Conservation (phyloP, 2,797 vertebrate genomes). For the Platalea minor region DNA sequence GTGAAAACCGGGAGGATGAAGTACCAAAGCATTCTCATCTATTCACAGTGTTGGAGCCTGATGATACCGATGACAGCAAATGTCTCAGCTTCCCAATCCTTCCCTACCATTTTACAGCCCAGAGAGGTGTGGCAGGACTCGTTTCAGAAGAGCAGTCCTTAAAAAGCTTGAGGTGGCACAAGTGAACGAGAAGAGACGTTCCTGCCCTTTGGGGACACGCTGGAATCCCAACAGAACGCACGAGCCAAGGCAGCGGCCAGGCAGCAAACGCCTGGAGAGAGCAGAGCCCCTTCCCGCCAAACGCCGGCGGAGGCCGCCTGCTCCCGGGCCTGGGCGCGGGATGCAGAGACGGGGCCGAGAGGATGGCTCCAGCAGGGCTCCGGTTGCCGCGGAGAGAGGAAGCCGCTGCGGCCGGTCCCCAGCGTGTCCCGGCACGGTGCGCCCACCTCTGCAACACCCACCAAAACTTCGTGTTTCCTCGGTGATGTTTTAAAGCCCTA, state of each 20-base stretch:
- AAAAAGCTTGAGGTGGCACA: background rate
- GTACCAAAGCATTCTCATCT: background rate
- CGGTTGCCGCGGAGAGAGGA: background rate
- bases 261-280: background rate
- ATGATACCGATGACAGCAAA: background rate
- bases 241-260: fast-evolving
- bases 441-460: fast-evolving
- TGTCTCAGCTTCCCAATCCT: background rate
- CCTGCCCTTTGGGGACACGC: background rate
- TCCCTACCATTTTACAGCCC: background rate
- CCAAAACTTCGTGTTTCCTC: background rate
- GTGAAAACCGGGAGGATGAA: background rate
- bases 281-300: background rate
- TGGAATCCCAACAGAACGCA: background rate
- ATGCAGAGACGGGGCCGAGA: background rate
- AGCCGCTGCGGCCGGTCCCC: background rate
- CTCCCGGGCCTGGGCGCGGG: background rate
- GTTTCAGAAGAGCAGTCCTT: background rate
- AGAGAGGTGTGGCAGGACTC: background rate
- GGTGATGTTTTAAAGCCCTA: background rate
- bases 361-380: background rate
- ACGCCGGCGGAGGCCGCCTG: background rate
- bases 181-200: background rate
- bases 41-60: background rate
- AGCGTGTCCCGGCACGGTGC: background rate